Evolutionary conservation across 2,797 vertebrate genomes (phyloP).

Genomic region (Gadopsis bispinosus): DNA sequence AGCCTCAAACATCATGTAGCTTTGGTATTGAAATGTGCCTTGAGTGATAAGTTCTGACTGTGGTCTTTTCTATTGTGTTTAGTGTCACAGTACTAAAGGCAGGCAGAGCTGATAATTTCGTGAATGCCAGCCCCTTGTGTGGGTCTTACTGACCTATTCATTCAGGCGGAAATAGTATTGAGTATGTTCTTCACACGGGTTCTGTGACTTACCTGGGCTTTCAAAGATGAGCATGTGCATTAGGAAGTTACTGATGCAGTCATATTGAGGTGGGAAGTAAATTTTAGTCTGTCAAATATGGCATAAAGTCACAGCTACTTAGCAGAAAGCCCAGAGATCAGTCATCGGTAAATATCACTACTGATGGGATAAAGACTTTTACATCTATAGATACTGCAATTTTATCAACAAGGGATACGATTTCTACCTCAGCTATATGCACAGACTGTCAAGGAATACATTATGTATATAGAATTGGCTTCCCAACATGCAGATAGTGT

Average conservation of each 20-base stretch:
- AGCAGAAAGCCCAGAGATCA: constrained; percentile 3
- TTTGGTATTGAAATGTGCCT: constrained; percentile 36
- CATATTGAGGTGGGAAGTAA: constrained; percentile 1
- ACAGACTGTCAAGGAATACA: not conserved
- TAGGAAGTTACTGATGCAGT: constrained; percentile 34
- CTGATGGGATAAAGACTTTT: not conserved
- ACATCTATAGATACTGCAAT: not conserved
- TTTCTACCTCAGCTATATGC: not conserved
- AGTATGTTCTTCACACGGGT: constrained; percentile 8
- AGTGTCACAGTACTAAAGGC: constrained; percentile 36
- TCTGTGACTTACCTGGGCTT: constrained; percentile 19
- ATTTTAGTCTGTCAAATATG: constrained; percentile 22
- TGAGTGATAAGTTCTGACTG: constrained; percentile 28
- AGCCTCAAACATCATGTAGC: constrained; percentile 21
- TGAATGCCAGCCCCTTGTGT: constrained; percentile 25
- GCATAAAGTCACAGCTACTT: constrained; percentile 11
- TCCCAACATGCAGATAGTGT: not conserved
- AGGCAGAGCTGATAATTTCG: constrained; percentile 24
- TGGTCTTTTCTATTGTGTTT: constrained; percentile 9
- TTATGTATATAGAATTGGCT: not conserved
- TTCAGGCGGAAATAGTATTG: constrained; percentile 37
- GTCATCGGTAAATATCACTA: not conserved
- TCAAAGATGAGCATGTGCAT: constrained; percentile 36
- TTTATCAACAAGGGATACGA: not conserved
- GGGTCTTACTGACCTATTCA: constrained; percentile 35